A percentile compares a stretch with the other conserved stretches of the same genome.
phyloP scores from a whole-genome alignment of 1,140 invertebrate species.

The Plodia interpunctella region DNA sequence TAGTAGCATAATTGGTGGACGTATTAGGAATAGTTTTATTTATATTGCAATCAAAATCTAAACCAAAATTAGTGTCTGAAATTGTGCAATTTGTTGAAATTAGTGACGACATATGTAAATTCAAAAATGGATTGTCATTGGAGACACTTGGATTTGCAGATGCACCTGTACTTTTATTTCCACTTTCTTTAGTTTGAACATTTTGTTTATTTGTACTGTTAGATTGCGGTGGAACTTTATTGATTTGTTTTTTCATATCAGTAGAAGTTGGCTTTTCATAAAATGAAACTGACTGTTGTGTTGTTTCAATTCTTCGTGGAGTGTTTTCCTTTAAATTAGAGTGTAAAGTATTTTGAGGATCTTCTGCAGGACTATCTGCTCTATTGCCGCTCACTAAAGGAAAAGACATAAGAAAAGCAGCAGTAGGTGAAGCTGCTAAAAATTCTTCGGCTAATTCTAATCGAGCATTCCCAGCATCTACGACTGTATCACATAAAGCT shows the following conservation, averaged over 20 bases:
- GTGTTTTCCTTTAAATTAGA: constrained; percentile 42
- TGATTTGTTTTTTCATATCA: constrained; percentile 43
- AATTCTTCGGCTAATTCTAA: constrained; percentile 85
- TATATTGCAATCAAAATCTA: constrained; percentile 65
- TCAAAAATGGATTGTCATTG: constrained; percentile 62
- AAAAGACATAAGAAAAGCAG: constrained; percentile 86
- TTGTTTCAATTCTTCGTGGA: constrained; percentile 39
- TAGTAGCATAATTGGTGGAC: constrained; percentile 39
- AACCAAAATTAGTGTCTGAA: constrained; percentile 47
- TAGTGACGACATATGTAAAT: constrained; percentile 52
- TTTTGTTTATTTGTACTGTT: constrained; percentile 34
- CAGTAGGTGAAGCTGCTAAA: constrained; percentile 87
- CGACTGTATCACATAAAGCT: constrained; percentile 73
- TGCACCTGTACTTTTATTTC: constrained; percentile 33
- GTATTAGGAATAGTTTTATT: constrained; percentile 50
- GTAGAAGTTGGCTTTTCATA: constrained; percentile 48
- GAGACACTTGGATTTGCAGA: constrained; percentile 25
- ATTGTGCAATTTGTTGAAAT: constrained; percentile 48
- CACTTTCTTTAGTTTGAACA: constrained; percentile 33
- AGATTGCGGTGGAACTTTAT: constrained; percentile 31
- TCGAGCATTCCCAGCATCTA: constrained; percentile 78
- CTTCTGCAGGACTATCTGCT: constrained; percentile 70
- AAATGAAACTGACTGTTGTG: constrained; percentile 35
- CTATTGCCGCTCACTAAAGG: constrained; percentile 80
- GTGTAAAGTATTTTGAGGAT: constrained; percentile 34